Evolutionary conservation across 2,888 invertebrate species (phyloP).

Genomic region (Spicauda simplicius): DNA sequence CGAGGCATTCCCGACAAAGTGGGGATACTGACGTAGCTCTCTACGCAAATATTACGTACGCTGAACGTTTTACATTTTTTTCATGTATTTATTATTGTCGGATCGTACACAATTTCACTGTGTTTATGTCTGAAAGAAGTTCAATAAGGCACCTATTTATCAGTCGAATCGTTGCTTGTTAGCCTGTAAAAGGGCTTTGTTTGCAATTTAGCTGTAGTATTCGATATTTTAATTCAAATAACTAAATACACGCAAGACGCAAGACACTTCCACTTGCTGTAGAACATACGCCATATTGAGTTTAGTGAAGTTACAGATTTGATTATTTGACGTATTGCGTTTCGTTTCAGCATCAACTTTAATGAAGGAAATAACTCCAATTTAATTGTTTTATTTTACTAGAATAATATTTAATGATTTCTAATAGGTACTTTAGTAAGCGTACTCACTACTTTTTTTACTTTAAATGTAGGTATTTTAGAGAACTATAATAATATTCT

Average conservation of each 20-base stretch:
- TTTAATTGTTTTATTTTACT: too few relatives aligned
- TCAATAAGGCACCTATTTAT: constrained; percentile 26
- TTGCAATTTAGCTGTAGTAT: constrained; percentile 3
- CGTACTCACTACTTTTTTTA: too few relatives aligned
- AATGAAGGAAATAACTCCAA: not conserved
- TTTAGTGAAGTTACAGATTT: not conserved
- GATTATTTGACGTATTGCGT: constrained; percentile 23
- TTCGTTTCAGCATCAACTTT: constrained; percentile 4
- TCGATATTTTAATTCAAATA: constrained; percentile 17
- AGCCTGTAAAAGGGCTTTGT: constrained; percentile 14
- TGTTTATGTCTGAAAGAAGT: constrained; percentile 10
- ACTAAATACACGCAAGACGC: constrained; percentile 4
- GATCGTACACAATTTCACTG: constrained; percentile 32
- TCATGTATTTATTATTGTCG: constrained; percentile 44
- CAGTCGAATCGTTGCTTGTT: constrained; percentile 15
- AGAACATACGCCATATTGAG: constrained; percentile 38
- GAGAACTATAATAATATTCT: too few relatives aligned
- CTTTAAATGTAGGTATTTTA: too few relatives aligned
- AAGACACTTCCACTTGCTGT: not conserved
- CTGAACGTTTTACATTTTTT: constrained; percentile 42
- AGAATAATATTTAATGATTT: too few relatives aligned
- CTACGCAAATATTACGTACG: constrained; percentile 42
- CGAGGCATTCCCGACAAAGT: constrained; percentile 42
- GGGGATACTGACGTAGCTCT: constrained; percentile 42
- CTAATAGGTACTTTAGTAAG: too few relatives aligned